Evolutionary conservation across 2,888 invertebrate species (phyloP).

Genomic region (Ochropleura leucogaster): DNA sequence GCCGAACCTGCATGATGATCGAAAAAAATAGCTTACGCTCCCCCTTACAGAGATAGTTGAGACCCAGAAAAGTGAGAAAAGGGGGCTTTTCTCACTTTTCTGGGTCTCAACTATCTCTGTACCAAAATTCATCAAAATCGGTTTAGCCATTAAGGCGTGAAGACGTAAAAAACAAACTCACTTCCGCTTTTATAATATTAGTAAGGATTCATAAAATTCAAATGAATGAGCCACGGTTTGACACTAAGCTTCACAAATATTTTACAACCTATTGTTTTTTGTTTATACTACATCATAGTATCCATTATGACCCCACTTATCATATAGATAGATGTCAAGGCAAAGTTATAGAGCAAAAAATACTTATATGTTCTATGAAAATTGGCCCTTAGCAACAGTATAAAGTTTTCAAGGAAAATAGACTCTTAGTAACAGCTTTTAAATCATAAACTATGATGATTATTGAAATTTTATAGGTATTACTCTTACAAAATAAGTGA

Average conservation of each 20-base stretch:
- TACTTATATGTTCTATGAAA: background rate
- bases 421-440: background rate
- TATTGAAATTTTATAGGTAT: conserved; percentile 10
- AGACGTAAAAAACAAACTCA: no score
- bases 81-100: no score
- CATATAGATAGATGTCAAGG: background rate
- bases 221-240: background rate
- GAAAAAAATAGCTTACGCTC: no score
- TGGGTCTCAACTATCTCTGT: no score
- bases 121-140: no score
- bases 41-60: no score
- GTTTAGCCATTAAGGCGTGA: no score
- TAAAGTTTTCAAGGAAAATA: background rate
- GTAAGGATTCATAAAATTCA: background rate
- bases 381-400: background rate
- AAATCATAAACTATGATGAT: conserved; percentile 1
- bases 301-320: conserved; percentile 17
- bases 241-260: background rate
- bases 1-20: no score
- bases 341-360: background rate
- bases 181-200: no score
- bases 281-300: conserved; percentile 1
- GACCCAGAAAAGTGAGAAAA: no score
- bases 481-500: background rate
- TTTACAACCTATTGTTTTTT: conserved; percentile 14